phyloP scores from a whole-genome alignment of 2,888 invertebrate species.

The Beris morrisii region DNA sequence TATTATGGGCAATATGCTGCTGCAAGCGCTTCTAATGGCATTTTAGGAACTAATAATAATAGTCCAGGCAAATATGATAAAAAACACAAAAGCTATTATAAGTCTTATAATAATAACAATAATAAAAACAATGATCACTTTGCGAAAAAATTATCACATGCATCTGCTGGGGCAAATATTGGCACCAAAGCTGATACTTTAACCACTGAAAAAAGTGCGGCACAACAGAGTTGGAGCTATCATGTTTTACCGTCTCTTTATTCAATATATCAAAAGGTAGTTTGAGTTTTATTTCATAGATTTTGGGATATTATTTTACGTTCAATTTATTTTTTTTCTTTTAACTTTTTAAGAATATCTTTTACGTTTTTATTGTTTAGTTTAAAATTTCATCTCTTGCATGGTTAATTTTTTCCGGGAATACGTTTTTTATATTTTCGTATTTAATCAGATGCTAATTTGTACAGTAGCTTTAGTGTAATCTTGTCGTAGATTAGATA shows the following conservation, averaged over 20 bases:
- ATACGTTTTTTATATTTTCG: not conserved
- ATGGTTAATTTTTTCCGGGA: not conserved
- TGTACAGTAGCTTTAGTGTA: too few relatives aligned
- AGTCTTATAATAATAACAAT: constrained; percentile 38
- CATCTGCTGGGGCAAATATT: constrained; percentile 28
- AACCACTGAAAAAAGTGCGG: constrained; percentile 52
- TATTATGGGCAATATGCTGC: constrained; percentile 52
- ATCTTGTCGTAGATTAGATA: too few relatives aligned
- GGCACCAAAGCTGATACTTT: constrained; percentile 34
- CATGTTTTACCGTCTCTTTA: constrained; percentile 83
- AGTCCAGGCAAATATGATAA: constrained; percentile 49
- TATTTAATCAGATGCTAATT: too few relatives aligned
- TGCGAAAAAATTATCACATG: constrained; percentile 43
- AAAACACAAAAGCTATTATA: constrained; percentile 36
- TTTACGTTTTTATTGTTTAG: not conserved
- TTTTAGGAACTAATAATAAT: constrained; percentile 51
- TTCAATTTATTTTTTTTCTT: constrained; percentile 12
- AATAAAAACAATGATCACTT: constrained; percentile 38
- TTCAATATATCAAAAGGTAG: constrained; percentile 83
- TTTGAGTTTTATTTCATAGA: not conserved
- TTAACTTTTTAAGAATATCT: not conserved
- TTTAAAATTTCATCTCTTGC: not conserved
- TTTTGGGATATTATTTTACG: constrained; percentile 6
- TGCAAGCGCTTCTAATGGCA: constrained; percentile 55
- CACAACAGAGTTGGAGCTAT: constrained; percentile 74